phyloP scores from a whole-genome alignment of 2,797 vertebrate species.

The Poecilia gillii region DNA sequence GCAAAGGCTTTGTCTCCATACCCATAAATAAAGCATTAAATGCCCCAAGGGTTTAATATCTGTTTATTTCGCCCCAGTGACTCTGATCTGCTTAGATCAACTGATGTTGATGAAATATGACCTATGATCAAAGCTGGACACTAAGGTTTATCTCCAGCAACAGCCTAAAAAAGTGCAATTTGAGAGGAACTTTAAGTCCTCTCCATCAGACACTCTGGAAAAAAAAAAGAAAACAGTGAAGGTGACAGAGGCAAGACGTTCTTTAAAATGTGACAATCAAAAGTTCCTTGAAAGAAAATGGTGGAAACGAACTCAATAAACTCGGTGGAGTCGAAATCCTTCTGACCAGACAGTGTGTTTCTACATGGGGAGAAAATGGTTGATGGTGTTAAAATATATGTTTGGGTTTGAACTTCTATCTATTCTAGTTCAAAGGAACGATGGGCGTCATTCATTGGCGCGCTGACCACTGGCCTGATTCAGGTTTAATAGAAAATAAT shows the following conservation, averaged over 20 bases:
- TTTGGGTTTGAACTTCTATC: not conserved
- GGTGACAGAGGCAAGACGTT: constrained; percentile 10
- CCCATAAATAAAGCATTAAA: not conserved
- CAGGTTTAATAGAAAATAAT: not conserved
- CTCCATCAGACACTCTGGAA: constrained; percentile 5
- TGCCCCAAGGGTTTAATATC: not conserved
- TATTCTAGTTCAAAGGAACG: not conserved
- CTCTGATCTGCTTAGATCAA: not conserved
- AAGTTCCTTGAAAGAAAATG: constrained; percentile 3
- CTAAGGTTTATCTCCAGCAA: not conserved
- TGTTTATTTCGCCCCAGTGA: not conserved
- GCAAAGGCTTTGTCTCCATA: not conserved
- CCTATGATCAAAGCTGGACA: not conserved
- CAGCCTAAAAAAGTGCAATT: not conserved
- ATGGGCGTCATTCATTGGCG: not conserved
- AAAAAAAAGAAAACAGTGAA: constrained; percentile 3
- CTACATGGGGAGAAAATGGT: not conserved
- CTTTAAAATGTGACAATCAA: constrained; percentile 27
- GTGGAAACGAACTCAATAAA: not conserved
- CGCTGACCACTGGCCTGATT: not conserved
- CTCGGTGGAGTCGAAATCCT: not conserved
- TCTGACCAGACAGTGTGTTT: not conserved
- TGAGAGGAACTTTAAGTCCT: not conserved
- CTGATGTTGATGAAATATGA: not conserved
- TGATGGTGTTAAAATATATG: not conserved